Evolutionary conservation across 2,888 invertebrate species (phyloP).

Genomic region (Diabrotica balteata): DNA sequence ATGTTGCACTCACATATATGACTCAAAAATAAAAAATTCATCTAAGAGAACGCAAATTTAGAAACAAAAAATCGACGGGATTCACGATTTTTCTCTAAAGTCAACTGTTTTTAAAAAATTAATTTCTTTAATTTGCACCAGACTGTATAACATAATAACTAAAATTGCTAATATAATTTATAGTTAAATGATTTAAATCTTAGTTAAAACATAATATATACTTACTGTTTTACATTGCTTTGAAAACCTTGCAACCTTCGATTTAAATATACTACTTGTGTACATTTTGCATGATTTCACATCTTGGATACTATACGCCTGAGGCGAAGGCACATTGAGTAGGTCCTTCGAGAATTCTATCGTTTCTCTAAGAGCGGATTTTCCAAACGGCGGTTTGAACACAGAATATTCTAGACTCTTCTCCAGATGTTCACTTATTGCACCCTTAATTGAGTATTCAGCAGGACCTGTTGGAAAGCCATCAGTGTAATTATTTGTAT

Average conservation of each 20-base stretch:
- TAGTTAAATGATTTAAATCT: no score
- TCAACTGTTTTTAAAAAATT: no score
- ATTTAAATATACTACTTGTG: conserved; percentile 40
- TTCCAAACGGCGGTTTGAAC: conserved; percentile 44
- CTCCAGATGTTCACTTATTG: conserved; percentile 38
- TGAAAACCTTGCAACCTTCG: conserved; percentile 39
- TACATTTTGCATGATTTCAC: conserved; percentile 28
- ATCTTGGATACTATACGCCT: conserved; percentile 39
- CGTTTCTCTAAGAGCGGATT: conserved; percentile 40
- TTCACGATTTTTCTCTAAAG: no score
- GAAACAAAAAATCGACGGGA: no score
- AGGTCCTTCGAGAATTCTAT: conserved; percentile 38
- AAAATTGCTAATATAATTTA: no score
- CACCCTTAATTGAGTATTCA: conserved; percentile 41
- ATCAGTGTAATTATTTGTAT: no score
- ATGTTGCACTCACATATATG: no score
- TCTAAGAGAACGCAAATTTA: no score
- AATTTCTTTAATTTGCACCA: no score
- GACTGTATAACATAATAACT: no score
- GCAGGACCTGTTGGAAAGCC: conserved; percentile 37
- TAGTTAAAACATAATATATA: neutral
- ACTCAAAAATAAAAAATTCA: no score
- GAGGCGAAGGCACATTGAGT: conserved; percentile 41
- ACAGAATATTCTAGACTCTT: conserved; percentile 38
- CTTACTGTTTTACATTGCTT: conserved; percentile 27